Conservation (phyloP, 2,113 vertebrate species). For the Colinus virginianus region DNA sequence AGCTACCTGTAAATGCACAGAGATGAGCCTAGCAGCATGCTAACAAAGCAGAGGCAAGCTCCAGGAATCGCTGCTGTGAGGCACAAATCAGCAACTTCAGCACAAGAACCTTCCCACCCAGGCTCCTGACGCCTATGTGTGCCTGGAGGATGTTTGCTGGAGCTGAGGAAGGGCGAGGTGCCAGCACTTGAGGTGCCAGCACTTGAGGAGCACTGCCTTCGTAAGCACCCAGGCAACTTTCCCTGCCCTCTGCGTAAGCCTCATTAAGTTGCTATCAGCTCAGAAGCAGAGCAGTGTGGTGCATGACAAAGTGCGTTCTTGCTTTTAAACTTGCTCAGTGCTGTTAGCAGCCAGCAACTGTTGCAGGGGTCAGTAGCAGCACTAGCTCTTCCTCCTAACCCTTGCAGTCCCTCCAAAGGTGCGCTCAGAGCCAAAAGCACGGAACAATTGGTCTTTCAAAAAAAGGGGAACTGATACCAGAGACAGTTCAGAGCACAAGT, state of each 20-base stretch:
- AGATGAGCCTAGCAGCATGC: not conserved
- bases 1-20: not conserved
- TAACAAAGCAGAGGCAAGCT: not conserved
- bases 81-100: not conserved
- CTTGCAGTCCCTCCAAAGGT: not conserved
- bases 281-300: not conserved
- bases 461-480: not conserved
- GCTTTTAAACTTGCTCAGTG: not conserved
- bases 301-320: not conserved
- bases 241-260: not conserved
- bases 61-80: not conserved
- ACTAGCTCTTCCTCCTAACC: not conserved
- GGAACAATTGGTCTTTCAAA: not conserved
- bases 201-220: not conserved
- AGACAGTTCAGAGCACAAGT: not conserved
- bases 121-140: not conserved
- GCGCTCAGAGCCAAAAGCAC: not conserved
- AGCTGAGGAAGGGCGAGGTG: not conserved
- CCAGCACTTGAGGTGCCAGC: not conserved
- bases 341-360: not conserved
- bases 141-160: not conserved
- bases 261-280: not conserved
- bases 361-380: not conserved
- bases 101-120: not conserved
- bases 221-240: not conserved